Evolutionary conservation across 2,888 invertebrate species (phyloP).

Genomic region (Poecilus cupreus): DNA sequence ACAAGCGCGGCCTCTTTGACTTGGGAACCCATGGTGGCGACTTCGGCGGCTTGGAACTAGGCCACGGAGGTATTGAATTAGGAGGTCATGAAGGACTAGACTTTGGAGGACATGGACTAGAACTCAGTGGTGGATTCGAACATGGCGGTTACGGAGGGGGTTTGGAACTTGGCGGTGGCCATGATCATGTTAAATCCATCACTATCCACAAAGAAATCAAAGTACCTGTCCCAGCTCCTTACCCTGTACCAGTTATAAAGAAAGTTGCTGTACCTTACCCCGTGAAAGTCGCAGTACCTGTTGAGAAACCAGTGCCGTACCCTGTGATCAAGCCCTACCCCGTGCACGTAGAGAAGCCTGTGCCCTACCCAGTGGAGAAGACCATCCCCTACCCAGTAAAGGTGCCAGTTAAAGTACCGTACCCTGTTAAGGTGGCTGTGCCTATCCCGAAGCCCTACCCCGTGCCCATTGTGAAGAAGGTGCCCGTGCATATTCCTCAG

Average conservation of each 20-base stretch:
- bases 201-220: conserved; percentile 61
- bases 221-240: conserved; percentile 55
- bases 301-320: conserved; percentile 76
- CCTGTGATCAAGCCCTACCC: conserved; percentile 74
- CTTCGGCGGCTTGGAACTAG: conserved; percentile 56
- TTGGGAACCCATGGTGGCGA: conserved; percentile 66
- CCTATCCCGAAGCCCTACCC: conserved; percentile 76
- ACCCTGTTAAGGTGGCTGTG: conserved; percentile 65
- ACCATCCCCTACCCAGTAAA: conserved; percentile 69
- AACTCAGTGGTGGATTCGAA: conserved; percentile 62
- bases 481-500: conserved; percentile 72
- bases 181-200: conserved; percentile 55
- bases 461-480: conserved; percentile 76
- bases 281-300: conserved; percentile 70
- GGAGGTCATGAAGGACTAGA: background rate
- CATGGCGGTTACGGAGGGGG: conserved; percentile 63
- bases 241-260: conserved; percentile 52
- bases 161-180: conserved; percentile 59
- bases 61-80: conserved; percentile 60
- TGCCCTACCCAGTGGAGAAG: conserved; percentile 72
- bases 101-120: conserved; percentile 61
- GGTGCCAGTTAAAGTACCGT: conserved; percentile 53
- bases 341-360: conserved; percentile 71
- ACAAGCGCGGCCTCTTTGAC: conserved; percentile 68
- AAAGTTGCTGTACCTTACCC: conserved; percentile 70